Evolutionary conservation across 2,888 invertebrate species (phyloP), one percentile per base, ranked within the genome.

Genomic region (Nemurella pictetii): DNA sequence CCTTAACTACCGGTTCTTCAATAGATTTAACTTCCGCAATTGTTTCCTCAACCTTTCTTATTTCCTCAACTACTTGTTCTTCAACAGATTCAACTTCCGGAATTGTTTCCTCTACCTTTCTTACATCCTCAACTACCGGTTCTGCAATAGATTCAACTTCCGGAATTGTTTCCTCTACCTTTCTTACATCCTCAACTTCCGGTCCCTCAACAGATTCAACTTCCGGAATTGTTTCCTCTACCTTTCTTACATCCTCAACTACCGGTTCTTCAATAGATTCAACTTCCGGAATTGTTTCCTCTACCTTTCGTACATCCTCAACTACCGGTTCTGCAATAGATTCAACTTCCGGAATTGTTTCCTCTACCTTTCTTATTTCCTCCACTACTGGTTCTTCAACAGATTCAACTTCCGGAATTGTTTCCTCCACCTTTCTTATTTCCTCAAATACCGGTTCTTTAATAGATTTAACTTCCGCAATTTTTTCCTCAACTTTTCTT

Each of bases 181-280:
- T n/a, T n/a, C n/a, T n/a, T n/a, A n/a, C 80, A 80, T 84, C 29
- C 7, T 77, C 26, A 29, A 25, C 25, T 80, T 84, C 25, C 77
- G 84, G 27, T 27, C 3, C 28, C 25, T 28, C 78, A 29, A n/a
- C 27, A 83, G 27, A 29, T 25, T n/a, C 3, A 27, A 12, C 75
- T 32, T 84, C 78, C n/a, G n/a, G n/a, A 75, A 85, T 35, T 29
- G 55, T 75, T 28, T 75, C 80, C n/a, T 82, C 27, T 75, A 85
- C 85, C 29, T 86, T 85, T 12, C 74, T 32, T 36, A 85, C 73
- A 30, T 72, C 80, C 80, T 86, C 86, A 35, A 27, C 30, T 0
- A 84, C 80, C 30, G 83, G 75, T n/a, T n/a, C n/a, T n/a, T n/a
- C n/a, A 28, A 85, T 85, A 55, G 35, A 80, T 74, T 85, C n/a